phyloP scores from a whole-genome alignment of 2,888 invertebrate species.

The Anthoptus insignis region DNA sequence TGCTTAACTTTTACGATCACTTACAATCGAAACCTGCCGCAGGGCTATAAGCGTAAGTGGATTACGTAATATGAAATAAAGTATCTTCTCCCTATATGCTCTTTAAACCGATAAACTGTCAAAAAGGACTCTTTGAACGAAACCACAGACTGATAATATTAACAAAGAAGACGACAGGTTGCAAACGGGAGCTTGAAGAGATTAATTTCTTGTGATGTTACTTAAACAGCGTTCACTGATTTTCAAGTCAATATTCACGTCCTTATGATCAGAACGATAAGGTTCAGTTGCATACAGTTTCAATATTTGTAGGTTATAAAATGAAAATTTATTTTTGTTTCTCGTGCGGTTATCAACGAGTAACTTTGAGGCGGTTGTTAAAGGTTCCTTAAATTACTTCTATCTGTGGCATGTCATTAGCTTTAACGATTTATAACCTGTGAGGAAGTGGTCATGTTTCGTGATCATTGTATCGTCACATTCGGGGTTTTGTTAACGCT shows the following conservation, averaged over 20 bases:
- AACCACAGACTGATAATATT: slow-evolving; percentile 53
- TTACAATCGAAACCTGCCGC: too few relatives aligned
- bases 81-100: too few relatives aligned
- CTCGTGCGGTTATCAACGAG: slow-evolving; percentile 43
- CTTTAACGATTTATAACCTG: slow-evolving; percentile 43
- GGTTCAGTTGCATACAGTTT: slow-evolving; percentile 3
- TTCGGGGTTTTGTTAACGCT: slow-evolving; percentile 28
- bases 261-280: slow-evolving; percentile 13
- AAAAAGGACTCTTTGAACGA: slow-evolving; percentile 22
- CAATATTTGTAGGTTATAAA: neutral
- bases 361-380: slow-evolving; percentile 34
- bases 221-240: slow-evolving; percentile 12
- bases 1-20: too few relatives aligned
- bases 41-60: too few relatives aligned
- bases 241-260: neutral
- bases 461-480: slow-evolving; percentile 57
- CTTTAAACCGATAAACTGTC: slow-evolving; percentile 28
- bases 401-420: slow-evolving; percentile 45
- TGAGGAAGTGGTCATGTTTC: slow-evolving; percentile 53
- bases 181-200: slow-evolving; percentile 58
- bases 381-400: slow-evolving; percentile 19
- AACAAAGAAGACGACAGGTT: slow-evolving; percentile 55
- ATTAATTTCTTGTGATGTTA: slow-evolving; percentile 52
- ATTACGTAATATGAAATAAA: too few relatives aligned
- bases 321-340: slow-evolving; percentile 12